These are phyloP conservation scores for Temnopleurus reevesii DNA, from an alignment of 53 echinoderm and acorn worm genomes.

Conservation along the genomic window DNA sequence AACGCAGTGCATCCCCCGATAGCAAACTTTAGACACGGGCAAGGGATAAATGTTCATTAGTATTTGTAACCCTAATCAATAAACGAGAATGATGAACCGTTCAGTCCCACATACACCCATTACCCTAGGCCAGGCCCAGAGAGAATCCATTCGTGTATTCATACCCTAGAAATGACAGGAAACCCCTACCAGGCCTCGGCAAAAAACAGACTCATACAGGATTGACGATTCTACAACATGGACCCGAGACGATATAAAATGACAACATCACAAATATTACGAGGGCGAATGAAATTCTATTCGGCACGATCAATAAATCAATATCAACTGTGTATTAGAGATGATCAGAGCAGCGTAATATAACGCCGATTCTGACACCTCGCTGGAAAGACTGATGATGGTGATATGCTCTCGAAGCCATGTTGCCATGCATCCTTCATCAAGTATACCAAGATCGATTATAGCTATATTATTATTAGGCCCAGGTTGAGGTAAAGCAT, in stretches of 20 bases:
- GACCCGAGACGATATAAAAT: slow-evolving; percentile 37
- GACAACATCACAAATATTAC: slow-evolving; percentile 59
- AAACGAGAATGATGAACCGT: not conserved
- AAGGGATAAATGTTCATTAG: not conserved
- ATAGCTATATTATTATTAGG: slow-evolving; percentile 10
- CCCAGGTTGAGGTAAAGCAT: not conserved
- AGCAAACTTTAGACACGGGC: not conserved
- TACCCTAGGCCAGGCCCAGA: not conserved
- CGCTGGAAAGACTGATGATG: slow-evolving; percentile 44
- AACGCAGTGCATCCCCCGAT: no score
- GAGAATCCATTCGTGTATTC: not conserved
- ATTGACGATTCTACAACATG: not conserved
- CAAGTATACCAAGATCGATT: not conserved
- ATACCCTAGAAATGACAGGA: slow-evolving; percentile 32
- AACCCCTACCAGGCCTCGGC: not conserved
- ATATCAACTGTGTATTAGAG: slow-evolving; percentile 53
- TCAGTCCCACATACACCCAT: not conserved
- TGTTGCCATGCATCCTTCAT: not conserved
- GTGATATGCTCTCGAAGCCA: not conserved
- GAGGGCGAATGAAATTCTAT: slow-evolving; percentile 58
- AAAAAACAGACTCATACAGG: not conserved
- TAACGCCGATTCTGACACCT: slow-evolving; percentile 53
- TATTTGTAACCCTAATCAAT: slow-evolving; percentile 8
- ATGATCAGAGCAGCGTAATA: slow-evolving; percentile 43
- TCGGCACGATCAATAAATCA: slow-evolving; percentile 41